Conservation (phyloP, 2,797 vertebrate genomes). For the Acipenser oxyrinchus region DNA sequence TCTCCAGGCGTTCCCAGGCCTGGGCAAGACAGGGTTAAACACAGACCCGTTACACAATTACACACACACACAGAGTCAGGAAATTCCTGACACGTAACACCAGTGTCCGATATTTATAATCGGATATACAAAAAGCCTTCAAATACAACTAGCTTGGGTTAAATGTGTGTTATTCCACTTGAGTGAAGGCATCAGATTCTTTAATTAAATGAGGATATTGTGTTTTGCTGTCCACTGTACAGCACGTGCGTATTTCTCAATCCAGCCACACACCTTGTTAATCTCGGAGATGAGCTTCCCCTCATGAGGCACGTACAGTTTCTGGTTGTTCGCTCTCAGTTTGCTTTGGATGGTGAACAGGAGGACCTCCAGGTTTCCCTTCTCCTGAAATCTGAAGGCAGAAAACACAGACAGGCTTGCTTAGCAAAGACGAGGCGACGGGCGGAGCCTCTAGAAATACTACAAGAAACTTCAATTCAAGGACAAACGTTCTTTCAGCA, state of each 20-base stretch:
- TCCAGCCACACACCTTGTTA: constrained; percentile 67
- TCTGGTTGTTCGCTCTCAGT: constrained; percentile 85
- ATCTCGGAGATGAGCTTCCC: constrained; percentile 86
- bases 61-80: neutral
- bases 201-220: neutral
- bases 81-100: neutral
- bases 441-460: no score
- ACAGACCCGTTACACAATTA: neutral
- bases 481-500: no score
- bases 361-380: constrained; percentile 89
- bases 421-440: no score
- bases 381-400: constrained; percentile 81
- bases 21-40: constrained; percentile 24
- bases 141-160: no score
- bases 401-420: constrained; percentile 3
- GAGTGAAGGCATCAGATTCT: neutral
- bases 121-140: neutral
- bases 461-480: no score
- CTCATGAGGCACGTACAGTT: constrained; percentile 79
- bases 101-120: neutral
- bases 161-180: no score
- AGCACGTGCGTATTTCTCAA: neutral
- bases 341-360: constrained; percentile 97
- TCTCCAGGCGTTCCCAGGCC: constrained; percentile 85
- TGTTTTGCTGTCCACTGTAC: no score